These are phyloP conservation scores for Ischnus inquisitorius DNA, from an alignment of 2,888 invertebrate genomes.

Conservation along the genomic window DNA sequence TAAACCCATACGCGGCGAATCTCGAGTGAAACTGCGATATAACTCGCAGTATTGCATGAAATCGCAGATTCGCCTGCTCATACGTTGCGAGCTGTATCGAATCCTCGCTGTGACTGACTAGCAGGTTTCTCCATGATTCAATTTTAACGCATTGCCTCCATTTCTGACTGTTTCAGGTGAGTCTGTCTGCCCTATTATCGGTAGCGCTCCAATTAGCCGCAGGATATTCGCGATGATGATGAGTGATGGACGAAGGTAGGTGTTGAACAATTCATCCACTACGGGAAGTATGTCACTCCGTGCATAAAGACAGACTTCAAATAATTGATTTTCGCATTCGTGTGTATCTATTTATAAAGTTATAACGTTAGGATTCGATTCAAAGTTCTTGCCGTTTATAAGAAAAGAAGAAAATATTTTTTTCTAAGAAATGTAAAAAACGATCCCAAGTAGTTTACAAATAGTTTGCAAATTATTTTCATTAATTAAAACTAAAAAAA, in stretches of 20 bases:
- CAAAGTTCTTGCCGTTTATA: too few relatives aligned
- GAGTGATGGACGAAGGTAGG: neutral
- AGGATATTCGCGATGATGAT: neutral
- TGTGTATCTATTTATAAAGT: too few relatives aligned
- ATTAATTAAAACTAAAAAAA: too few relatives aligned
- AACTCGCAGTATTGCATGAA: neutral
- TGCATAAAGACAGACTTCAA: too few relatives aligned
- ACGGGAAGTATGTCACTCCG: neutral
- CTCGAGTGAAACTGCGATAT: neutral
- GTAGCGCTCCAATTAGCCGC: neutral
- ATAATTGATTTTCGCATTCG: too few relatives aligned
- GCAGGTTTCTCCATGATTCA: slow-evolving; percentile 2
- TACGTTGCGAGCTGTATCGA: neutral
- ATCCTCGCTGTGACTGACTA: neutral
- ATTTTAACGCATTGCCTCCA: slow-evolving; percentile 3
- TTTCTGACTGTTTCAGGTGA: slow-evolving; percentile 9
- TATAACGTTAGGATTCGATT: too few relatives aligned
- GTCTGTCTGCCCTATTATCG: neutral
- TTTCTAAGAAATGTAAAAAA: too few relatives aligned
- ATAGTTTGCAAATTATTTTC: too few relatives aligned
- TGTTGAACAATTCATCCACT: neutral
- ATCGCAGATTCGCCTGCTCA: neutral
- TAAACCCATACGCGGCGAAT: neutral
- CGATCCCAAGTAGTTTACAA: too few relatives aligned
- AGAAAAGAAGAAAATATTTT: too few relatives aligned